Base-by-base conservation (phyloP, 2,888 invertebrate species). In the Eumacrocentrus americanus region DNA sequence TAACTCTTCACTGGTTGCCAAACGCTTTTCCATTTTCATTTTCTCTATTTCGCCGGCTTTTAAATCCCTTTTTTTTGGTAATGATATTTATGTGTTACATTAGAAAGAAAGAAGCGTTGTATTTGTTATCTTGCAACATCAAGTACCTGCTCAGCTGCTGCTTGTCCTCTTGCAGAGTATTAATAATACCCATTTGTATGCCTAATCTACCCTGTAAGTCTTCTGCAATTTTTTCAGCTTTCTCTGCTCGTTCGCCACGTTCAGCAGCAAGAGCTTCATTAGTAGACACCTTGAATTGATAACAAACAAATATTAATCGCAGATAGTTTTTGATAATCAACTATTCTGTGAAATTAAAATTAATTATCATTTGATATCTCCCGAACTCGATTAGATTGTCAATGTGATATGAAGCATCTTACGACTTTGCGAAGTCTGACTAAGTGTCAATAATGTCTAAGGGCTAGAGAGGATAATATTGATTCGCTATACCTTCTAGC, bases 161-260 rank as follows among this genome's bases (percentile, higher is more conserved):
- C 11, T 70, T 66, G 34, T 74, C 70, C 52, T 76, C 72, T 50
- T 75, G 70, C 12, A 72, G 58, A 6, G 67, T 70, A 25, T 68
- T 67, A 3, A 71, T 62, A 25, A 73, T 37, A 34, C 65, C 67
- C 2, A 72, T 67, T 58, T 76, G 76, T 11, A 67, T 66, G 7
- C 61, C 64, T n/a, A 79, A 61, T 51, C 67, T 70, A 20, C 64
- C 42, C 53, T 72, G 69, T 56, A 73, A 62, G 25, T 76, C 73
- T 58, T 74, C 72, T 2, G 66, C 55, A 0, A 62, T 38, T 9
- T 64, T 61, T 57, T 75, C 77, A 0, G 74, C 72, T 34, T 63
- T 72, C 1, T 72, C 68, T 0, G 67, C 72, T 58, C 69, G 71
- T 1, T 55, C 25, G 1, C 52, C 68, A 34, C 68, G 67, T 58